A percentile compares a stretch with the other conserved stretches of the same genome.
phyloP scores from a whole-genome alignment of 2,113 vertebrate genomes.

The Apus apus region DNA sequence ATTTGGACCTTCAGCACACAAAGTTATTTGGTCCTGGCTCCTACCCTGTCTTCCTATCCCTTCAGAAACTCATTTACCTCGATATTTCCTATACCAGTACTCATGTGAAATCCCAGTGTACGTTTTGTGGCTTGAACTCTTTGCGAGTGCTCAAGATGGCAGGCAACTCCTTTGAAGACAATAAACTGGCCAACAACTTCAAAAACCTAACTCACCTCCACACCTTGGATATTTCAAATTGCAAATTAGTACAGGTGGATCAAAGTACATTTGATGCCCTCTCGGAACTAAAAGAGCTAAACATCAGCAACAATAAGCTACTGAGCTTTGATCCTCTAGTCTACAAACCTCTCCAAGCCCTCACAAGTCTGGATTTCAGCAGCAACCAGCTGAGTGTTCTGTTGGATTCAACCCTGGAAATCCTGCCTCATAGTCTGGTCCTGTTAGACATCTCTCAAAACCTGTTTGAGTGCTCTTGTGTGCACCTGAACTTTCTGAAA shows the following conservation, averaged over 20 bases:
- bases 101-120: constrained; percentile 46
- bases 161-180: constrained; percentile 72
- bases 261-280: constrained; percentile 63
- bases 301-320: constrained; percentile 79
- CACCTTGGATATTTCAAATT: constrained; percentile 77
- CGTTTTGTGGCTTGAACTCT: constrained; percentile 71
- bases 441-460: constrained; percentile 74
- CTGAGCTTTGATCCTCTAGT: constrained; percentile 55
- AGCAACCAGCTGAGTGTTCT: constrained; percentile 69
- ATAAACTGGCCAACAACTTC: constrained; percentile 66
- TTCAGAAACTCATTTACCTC: constrained; percentile 75
- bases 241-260: constrained; percentile 67
- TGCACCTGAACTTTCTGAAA: constrained; percentile 64
- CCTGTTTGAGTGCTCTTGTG: constrained; percentile 74
- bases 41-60: constrained; percentile 67
- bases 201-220: constrained; percentile 68
- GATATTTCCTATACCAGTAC: constrained; percentile 78
- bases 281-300: constrained; percentile 60
- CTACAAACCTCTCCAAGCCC: constrained; percentile 38
- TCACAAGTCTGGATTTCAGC: constrained; percentile 72
- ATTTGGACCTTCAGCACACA: constrained; percentile 76
- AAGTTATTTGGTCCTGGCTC: constrained; percentile 16
- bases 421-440: constrained; percentile 54
- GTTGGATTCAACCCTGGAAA: constrained; percentile 17
- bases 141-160: constrained; percentile 78